Percentiles rank a stretch among this genome's conserved stretches.
These are phyloP conservation scores for Sminthurides aquaticus DNA, from an alignment of 2,888 invertebrate species.

Conservation along the genomic window DNA sequence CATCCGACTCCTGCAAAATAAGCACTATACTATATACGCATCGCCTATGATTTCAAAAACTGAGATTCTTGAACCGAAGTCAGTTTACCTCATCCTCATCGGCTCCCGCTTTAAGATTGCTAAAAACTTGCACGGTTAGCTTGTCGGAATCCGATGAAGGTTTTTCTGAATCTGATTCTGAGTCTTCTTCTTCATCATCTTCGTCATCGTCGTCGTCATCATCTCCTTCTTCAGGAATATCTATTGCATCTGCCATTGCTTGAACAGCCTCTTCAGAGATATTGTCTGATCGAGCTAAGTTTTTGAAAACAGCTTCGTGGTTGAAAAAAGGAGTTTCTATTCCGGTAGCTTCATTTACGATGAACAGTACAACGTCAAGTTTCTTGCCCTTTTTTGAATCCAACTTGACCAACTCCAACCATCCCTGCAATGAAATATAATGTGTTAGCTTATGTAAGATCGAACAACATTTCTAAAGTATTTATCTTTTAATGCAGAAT, in stretches of 20 bases:
- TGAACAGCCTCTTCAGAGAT: conserved; percentile 28
- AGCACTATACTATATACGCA: too few relatives aligned
- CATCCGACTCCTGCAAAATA: conserved; percentile 29
- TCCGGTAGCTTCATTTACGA: conserved; percentile 14
- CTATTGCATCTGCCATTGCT: conserved; percentile 28
- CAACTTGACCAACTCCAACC: conserved; percentile 20
- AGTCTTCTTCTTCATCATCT: conserved; percentile 22
- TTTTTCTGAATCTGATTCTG: too few relatives aligned
- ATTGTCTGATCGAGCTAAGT: conserved; percentile 25
- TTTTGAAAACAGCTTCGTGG: conserved; percentile 27
- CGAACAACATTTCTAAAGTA: background rate
- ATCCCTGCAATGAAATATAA: conserved; percentile 15
- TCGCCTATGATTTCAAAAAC: too few relatives aligned
- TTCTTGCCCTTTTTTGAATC: background rate
- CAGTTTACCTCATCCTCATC: too few relatives aligned
- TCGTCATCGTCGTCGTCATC: conserved; percentile 23
- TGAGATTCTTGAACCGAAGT: too few relatives aligned
- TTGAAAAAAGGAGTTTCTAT: conserved; percentile 24
- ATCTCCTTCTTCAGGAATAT: conserved; percentile 23
- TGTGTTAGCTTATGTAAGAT: background rate
- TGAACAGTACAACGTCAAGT: conserved; percentile 7
- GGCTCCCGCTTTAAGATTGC: too few relatives aligned
- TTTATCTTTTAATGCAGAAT: too few relatives aligned
- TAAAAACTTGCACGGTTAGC: too few relatives aligned
- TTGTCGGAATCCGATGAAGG: too few relatives aligned